Percentiles rank a stretch among this genome's conserved stretches.
These are phyloP conservation scores for Hydriomena furcata DNA, from an alignment of 2,888 invertebrate species.

Conservation along the genomic window DNA sequence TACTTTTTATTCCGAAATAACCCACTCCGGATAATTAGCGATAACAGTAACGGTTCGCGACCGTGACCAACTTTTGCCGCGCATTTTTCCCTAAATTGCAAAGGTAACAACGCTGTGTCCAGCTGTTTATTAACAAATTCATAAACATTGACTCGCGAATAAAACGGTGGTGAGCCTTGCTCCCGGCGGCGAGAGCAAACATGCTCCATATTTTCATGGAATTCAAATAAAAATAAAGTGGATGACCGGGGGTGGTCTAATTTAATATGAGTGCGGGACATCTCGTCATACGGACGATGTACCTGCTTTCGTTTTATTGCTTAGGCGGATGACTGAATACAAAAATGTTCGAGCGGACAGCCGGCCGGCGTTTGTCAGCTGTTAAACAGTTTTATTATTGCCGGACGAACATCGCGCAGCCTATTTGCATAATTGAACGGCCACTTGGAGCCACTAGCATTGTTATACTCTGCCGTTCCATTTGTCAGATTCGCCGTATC, in stretches of 20 bases:
- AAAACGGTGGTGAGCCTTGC: conserved; percentile 64
- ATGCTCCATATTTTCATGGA: conserved; percentile 79
- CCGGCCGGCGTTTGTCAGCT: conserved; percentile 72
- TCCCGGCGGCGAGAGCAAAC: conserved; percentile 68
- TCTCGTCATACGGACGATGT: conserved; percentile 70
- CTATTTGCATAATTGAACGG: conserved; percentile 84
- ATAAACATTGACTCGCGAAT: conserved; percentile 78
- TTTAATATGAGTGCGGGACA: conserved; percentile 77
- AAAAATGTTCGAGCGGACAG: conserved; percentile 62
- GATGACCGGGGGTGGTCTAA: conserved; percentile 75
- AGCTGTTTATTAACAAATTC: conserved; percentile 78
- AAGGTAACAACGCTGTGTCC: conserved; percentile 59
- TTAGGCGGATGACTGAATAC: conserved; percentile 67
- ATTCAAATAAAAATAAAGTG: conserved; percentile 81
- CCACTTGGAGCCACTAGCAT: conserved; percentile 80
- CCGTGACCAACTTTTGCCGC: conserved; percentile 52
- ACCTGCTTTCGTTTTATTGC: conserved; percentile 76
- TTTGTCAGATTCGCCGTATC: conserved; percentile 82
- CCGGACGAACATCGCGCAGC: conserved; percentile 73
- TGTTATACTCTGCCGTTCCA: conserved; percentile 82
- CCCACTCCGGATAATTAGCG: conserved; percentile 67
- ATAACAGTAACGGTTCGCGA: conserved; percentile 51
- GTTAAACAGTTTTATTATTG: conserved; percentile 83
- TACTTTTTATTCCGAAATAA: conserved; percentile 68
- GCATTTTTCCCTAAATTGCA: conserved; percentile 57